Conservation (phyloP, 2,113 vertebrate species). For the Anser brachyrhynchus region DNA sequence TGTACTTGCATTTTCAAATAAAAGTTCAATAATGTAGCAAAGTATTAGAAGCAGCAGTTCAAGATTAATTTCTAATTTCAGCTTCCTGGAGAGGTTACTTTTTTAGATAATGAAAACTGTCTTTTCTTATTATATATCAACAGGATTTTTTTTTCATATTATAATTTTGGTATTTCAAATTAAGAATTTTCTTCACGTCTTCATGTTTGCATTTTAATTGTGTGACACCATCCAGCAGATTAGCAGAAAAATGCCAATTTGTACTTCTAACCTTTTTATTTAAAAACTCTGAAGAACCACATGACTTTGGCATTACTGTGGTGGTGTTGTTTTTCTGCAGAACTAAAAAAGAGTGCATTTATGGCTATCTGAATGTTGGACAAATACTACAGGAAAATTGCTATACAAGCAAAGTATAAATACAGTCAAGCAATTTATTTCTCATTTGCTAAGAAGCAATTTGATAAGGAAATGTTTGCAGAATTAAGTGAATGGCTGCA, state of each 20-base stretch:
- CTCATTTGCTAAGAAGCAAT: slow-evolving; percentile 42
- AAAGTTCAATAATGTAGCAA: not conserved
- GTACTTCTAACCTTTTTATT: slow-evolving; percentile 24
- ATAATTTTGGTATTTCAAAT: slow-evolving; percentile 50
- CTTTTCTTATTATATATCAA: slow-evolving; percentile 25
- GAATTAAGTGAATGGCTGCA: slow-evolving; percentile 50
- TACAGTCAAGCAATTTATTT: slow-evolving; percentile 56
- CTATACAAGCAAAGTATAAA: slow-evolving; percentile 42
- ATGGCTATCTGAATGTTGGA: not conserved
- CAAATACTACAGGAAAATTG: slow-evolving; percentile 40
- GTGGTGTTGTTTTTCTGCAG: not conserved
- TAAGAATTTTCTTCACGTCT: slow-evolving; percentile 19
- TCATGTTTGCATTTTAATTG: slow-evolving; percentile 51
- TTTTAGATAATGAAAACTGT: slow-evolving; percentile 38
- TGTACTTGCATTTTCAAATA: slow-evolving; percentile 2
- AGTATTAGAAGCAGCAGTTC: not conserved
- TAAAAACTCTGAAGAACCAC: not conserved
- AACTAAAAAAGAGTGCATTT: not conserved
- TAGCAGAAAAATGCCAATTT: slow-evolving; percentile 29
- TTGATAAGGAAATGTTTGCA: slow-evolving; percentile 59
- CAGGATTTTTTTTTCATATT: slow-evolving; percentile 10
- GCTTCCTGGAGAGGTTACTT: not conserved
- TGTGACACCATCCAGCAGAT: not conserved
- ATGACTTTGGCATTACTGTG: not conserved
- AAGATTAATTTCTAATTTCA: slow-evolving; percentile 47